These are phyloP conservation scores for Cirrhinus molitorella DNA, from an alignment of 2,797 vertebrate genomes.

Conservation along the genomic window DNA sequence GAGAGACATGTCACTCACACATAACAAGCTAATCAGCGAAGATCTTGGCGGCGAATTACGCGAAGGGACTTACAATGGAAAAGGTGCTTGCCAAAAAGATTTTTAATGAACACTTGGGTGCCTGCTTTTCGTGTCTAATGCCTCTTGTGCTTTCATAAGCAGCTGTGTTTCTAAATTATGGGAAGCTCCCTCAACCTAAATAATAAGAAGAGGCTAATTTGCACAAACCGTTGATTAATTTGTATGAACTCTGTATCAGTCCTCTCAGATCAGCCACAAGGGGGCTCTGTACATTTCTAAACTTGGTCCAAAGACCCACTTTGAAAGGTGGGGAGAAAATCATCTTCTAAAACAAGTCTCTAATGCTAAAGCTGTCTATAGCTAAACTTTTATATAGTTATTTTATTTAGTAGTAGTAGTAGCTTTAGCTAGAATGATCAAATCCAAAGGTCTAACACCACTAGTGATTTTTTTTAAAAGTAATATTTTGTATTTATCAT, in stretches of 20 bases:
- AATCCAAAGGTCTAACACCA: background rate
- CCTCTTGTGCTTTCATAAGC: slow-evolving; percentile 26
- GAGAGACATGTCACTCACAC: slow-evolving; percentile 47
- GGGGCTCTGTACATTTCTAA: slow-evolving; percentile 42
- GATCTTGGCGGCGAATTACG: slow-evolving; percentile 29
- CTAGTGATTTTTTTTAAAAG: background rate
- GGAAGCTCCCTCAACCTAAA: slow-evolving; percentile 9
- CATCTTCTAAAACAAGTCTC: background rate
- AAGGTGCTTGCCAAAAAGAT: slow-evolving; percentile 34
- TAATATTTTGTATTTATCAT: background rate
- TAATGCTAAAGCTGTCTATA: background rate
- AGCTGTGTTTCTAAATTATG: slow-evolving; percentile 20
- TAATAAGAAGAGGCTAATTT: slow-evolving; percentile 37
- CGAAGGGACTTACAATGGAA: slow-evolving; percentile 15
- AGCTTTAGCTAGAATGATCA: background rate
- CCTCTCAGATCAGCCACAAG: slow-evolving; percentile 37
- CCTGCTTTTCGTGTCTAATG: slow-evolving; percentile 24
- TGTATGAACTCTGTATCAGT: slow-evolving; percentile 1
- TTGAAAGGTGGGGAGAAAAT: background rate
- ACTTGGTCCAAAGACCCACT: background rate
- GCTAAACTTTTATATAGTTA: background rate
- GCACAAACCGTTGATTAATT: slow-evolving; percentile 25
- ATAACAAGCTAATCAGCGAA: slow-evolving; percentile 52
- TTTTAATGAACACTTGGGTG: slow-evolving; percentile 45
- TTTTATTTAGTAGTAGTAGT: background rate